Evolutionary conservation across 1,140 invertebrate species (phyloP).

Genomic region (Calephelis nemesis): DNA sequence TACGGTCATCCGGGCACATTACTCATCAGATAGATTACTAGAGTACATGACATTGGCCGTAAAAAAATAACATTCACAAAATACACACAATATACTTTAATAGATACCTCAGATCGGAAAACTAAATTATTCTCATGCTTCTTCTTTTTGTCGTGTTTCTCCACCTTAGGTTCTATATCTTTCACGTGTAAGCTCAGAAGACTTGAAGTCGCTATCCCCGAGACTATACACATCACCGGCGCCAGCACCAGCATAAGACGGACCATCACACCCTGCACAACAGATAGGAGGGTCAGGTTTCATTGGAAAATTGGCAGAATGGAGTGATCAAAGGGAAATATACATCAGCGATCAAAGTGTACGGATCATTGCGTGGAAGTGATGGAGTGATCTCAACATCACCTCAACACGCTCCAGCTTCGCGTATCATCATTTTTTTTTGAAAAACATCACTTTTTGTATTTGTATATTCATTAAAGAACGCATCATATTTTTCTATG

Average conservation of each 20-base stretch:
- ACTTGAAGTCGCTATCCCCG: constrained; percentile 95
- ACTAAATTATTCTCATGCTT: constrained; percentile 90
- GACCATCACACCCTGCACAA: constrained; percentile 95
- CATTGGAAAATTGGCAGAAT: background rate
- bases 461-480: too few relatives aligned
- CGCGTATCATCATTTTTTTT: constrained; percentile 51
- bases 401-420: constrained; percentile 61
- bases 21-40: too few relatives aligned
- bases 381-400: constrained; percentile 53
- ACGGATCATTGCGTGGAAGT: constrained; percentile 55
- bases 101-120: constrained; percentile 89
- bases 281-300: constrained; percentile 17
- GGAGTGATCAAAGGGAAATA: background rate
- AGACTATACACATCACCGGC: constrained; percentile 98
- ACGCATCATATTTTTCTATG: too few relatives aligned
- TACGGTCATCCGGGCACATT: too few relatives aligned
- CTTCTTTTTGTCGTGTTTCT: constrained; percentile 83
- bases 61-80: too few relatives aligned
- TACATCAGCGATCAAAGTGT: constrained; percentile 74
- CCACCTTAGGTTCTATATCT: constrained; percentile 83
- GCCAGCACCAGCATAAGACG: constrained; percentile 98
- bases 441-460: too few relatives aligned
- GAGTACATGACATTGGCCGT: too few relatives aligned
- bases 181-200: constrained; percentile 95
- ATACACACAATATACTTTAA: background rate